Conservation (phyloP, 2,113 vertebrate genomes). For the Mionectes macconnelli region DNA sequence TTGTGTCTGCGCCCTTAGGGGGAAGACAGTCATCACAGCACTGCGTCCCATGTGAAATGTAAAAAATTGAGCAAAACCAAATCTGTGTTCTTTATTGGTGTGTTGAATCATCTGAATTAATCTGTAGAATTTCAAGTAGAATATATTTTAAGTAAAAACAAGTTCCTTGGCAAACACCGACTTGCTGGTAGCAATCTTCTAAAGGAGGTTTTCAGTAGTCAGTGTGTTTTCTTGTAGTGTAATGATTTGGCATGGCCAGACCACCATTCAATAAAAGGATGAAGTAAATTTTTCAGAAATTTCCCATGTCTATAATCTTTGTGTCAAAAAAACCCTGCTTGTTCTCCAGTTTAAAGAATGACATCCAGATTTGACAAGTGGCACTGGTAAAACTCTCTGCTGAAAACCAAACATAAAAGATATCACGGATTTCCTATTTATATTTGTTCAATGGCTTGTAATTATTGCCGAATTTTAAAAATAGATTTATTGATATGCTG, state of each 20-base stretch:
- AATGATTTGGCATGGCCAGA: not conserved
- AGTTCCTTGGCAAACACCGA: not conserved
- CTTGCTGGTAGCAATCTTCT: not conserved
- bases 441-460: not conserved
- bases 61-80: not conserved
- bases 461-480: not conserved
- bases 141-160: not conserved
- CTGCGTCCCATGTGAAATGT: not conserved
- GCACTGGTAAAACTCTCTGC: not conserved
- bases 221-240: not conserved
- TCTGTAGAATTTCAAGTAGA: not conserved
- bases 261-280: not conserved
- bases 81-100: not conserved
- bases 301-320: not conserved
- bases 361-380: not conserved
- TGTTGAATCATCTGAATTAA: not conserved
- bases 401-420: not conserved
- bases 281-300: not conserved
- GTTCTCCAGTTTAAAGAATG: not conserved
- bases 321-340: not conserved
- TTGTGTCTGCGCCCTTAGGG: not conserved
- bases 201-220: not conserved
- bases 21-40: not conserved
- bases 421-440: not conserved
- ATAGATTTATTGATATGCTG: not conserved